phyloP scores from a whole-genome alignment of 2,797 vertebrate genomes.

The Leptoclinus maculatus region DNA sequence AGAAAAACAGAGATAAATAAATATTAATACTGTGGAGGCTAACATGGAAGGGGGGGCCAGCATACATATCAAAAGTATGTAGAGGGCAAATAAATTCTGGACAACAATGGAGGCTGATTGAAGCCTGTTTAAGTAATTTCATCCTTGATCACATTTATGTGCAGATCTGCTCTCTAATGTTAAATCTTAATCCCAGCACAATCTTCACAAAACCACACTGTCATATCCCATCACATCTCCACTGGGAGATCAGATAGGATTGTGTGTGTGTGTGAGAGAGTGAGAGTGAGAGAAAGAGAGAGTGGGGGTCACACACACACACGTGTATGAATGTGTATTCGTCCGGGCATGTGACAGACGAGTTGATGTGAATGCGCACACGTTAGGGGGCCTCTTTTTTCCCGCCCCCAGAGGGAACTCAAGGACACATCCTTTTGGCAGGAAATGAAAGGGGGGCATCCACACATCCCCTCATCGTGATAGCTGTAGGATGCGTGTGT shows the following conservation, averaged over 20 bases:
- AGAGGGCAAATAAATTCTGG: background rate
- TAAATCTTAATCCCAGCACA: constrained; percentile 46
- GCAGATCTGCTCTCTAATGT: constrained; percentile 43
- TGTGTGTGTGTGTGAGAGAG: background rate
- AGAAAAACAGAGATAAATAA: constrained; percentile 51
- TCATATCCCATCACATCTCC: constrained; percentile 36
- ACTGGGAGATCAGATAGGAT: constrained; percentile 25
- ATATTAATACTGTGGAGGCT: constrained; percentile 24
- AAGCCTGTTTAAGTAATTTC: constrained; percentile 22
- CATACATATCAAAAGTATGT: constrained; percentile 16
- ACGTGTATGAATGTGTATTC: constrained; percentile 15
- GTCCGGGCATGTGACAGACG: constrained; percentile 36
- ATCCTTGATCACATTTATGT: constrained; percentile 44
- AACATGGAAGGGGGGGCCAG: background rate
- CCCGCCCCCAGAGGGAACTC: constrained; percentile 62
- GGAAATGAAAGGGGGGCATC: constrained; percentile 69
- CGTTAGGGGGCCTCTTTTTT: constrained; percentile 42
- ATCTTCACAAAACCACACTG: constrained; percentile 38
- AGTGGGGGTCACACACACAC: background rate
- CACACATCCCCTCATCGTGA: constrained; percentile 25
- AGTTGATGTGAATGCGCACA: constrained; percentile 43
- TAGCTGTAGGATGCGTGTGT: constrained; percentile 24
- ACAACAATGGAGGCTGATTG: constrained; percentile 11
- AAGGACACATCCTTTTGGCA: constrained; percentile 75
- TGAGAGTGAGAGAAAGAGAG: background rate